phyloP scores from a whole-genome alignment of 2,888 invertebrate species.

The Cheilosia impressa region DNA sequence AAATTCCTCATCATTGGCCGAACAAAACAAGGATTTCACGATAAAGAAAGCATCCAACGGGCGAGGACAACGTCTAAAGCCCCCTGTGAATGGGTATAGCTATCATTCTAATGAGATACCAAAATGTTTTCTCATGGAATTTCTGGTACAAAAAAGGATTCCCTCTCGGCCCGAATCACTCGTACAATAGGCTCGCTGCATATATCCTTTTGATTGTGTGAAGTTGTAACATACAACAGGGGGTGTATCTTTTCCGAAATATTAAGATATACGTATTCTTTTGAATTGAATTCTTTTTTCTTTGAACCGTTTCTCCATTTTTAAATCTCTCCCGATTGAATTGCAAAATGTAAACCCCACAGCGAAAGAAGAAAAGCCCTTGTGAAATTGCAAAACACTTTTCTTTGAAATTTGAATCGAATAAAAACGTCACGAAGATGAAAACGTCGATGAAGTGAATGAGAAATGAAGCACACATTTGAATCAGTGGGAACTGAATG shows the following conservation, averaged over 20 bases:
- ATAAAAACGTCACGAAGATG: slow-evolving; percentile 65
- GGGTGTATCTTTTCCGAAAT: slow-evolving; percentile 22
- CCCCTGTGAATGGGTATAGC: slow-evolving; percentile 37
- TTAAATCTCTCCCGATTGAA: slow-evolving; percentile 65
- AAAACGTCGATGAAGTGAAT: slow-evolving; percentile 25
- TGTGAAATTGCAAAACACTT: slow-evolving; percentile 66
- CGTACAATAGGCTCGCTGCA: slow-evolving; percentile 58
- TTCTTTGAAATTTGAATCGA: slow-evolving; percentile 72
- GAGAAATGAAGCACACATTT: slow-evolving; percentile 43
- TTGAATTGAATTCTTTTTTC: slow-evolving; percentile 28
- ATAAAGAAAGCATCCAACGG: slow-evolving; percentile 42
- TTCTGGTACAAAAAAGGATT: slow-evolving; percentile 67
- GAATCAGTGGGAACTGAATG: slow-evolving; percentile 33
- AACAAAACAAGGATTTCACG: slow-evolving; percentile 56
- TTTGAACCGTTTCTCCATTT: slow-evolving; percentile 43
- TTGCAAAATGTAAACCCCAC: slow-evolving; percentile 68
- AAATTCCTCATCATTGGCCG: slow-evolving; percentile 66
- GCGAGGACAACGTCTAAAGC: slow-evolving; percentile 19
- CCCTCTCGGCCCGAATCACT: slow-evolving; percentile 60
- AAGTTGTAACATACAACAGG: slow-evolving; percentile 67
- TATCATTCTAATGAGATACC: slow-evolving; percentile 66
- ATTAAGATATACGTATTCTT: slow-evolving; percentile 8
- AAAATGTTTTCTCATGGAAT: slow-evolving; percentile 41
- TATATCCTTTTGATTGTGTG: slow-evolving; percentile 71
- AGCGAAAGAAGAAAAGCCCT: slow-evolving; percentile 21